A percentile compares a stretch with the other conserved stretches of the same genome.
These are phyloP conservation scores for Cydia fagiglandana DNA, from an alignment of 1,140 invertebrate genomes.

Conservation along the genomic window DNA sequence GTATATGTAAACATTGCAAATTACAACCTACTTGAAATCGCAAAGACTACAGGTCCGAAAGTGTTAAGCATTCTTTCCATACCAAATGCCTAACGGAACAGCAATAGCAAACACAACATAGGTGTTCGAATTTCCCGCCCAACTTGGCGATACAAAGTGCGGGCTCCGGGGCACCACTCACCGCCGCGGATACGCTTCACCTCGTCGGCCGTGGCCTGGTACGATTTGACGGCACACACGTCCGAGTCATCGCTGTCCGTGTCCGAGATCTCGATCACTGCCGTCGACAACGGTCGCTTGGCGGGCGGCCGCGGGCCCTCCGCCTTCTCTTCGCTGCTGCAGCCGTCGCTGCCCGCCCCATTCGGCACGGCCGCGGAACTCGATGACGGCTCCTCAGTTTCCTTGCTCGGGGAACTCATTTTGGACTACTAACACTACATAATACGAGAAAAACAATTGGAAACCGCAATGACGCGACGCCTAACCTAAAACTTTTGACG, in stretches of 20 bases:
- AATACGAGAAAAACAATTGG: constrained; percentile 65
- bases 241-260: constrained; percentile 77
- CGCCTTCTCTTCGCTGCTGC: constrained; percentile 41
- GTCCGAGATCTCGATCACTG: constrained; percentile 73
- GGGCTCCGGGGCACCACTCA: constrained; percentile 39
- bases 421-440: constrained; percentile 62
- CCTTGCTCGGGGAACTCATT: constrained; percentile 68
- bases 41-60: neutral
- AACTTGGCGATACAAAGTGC: constrained; percentile 37
- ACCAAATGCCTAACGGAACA: neutral
- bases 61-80: neutral
- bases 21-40: neutral
- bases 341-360: constrained; percentile 33
- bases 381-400: constrained; percentile 62
- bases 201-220: constrained; percentile 74
- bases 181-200: constrained; percentile 75
- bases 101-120: constrained; percentile 21
- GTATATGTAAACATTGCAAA: no score
- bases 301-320: constrained; percentile 58
- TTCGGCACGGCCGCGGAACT: constrained; percentile 41
- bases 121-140: constrained; percentile 59
- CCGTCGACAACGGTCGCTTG: constrained; percentile 61
- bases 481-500: constrained; percentile 73
- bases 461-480: constrained; percentile 66
- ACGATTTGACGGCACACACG: constrained; percentile 75